Base-by-base conservation (phyloP, 2,888 invertebrate genomes). In the Scaptomyza caliginosa region DNA sequence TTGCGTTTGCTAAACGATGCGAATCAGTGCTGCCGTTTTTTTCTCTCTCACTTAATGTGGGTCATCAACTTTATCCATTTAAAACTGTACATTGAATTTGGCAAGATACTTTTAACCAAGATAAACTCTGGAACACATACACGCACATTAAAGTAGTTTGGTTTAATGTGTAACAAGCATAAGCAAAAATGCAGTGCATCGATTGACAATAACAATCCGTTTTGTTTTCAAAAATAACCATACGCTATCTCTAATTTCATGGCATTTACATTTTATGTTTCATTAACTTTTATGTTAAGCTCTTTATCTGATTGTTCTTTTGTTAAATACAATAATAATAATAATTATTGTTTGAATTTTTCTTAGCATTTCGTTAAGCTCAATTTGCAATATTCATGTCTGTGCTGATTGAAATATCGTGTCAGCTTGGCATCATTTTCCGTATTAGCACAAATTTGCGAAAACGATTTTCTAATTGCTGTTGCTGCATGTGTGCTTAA, bases 41-140 rank as follows among this genome's bases (percentile, higher is more conserved):
- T 3, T 30, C 11, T n/a, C n/a, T 30, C 4, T n/a, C n/a, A 1
- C n/a, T n/a, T 0, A 16, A 67, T 69, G 65, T 69, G 32, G 68
- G 68, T 69, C 68, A 69, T 39, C 52, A 69, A 69, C 68, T 69
- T 70, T 69, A 58, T 26, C 70, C 65, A 65, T 70, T 69, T 64
- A 19, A 49, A 52, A 48, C 16, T 40, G 65, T 17, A 30, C 70
- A 64, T 30, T 65, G 64, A 30, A 46, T 69, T 58, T 64, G 40
- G 40, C 40, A 58, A 52, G 42, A 23, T 52, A 65, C 32, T 60
- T 66, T 40, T 8, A 39, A 50, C 28, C 40, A 21, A 46, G 46
- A 63, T 60, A 63, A 63, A 46, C 51, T 21, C 43, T 43, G 7
- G 11, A 16, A 17, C 17, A 7, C 6, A 34, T 3, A 16, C 3